Evolutionary conservation across 2,113 vertebrate genomes (phyloP).

Genomic region (Chaetorhynchus papuensis): DNA sequence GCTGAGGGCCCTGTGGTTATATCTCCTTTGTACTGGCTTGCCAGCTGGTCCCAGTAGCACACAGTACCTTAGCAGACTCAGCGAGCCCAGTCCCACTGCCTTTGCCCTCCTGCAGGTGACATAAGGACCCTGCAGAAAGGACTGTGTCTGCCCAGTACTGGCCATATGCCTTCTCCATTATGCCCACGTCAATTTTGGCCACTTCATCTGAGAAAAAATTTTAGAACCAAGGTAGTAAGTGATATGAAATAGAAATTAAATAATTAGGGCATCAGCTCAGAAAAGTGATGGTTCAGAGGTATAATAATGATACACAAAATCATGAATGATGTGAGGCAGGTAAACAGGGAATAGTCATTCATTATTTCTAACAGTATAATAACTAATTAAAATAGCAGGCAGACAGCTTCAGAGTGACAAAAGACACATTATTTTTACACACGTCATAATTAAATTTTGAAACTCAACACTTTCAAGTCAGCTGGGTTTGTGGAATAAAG

Average conservation of each 20-base stretch:
- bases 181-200: not conserved
- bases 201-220: not conserved
- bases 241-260: not conserved
- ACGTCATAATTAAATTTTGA: not conserved
- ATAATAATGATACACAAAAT: not conserved
- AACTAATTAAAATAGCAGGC: conserved; percentile 4
- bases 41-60: not conserved
- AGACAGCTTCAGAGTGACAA: not conserved
- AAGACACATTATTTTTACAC: not conserved
- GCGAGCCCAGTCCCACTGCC: not conserved
- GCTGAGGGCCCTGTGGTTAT: not conserved
- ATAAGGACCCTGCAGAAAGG: not conserved
- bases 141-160: not conserved
- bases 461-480: not conserved
- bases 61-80: not conserved
- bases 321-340: not conserved
- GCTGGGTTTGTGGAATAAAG: not conserved
- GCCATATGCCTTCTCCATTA: not conserved
- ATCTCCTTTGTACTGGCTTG: not conserved
- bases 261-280: not conserved
- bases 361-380: not conserved
- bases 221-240: not conserved
- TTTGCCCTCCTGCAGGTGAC: not conserved
- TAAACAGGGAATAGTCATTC: not conserved
- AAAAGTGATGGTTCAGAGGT: not conserved